Evolutionary conservation across 1,140 invertebrate genomes (phyloP).

Genomic region (Saxidomus purpurata): DNA sequence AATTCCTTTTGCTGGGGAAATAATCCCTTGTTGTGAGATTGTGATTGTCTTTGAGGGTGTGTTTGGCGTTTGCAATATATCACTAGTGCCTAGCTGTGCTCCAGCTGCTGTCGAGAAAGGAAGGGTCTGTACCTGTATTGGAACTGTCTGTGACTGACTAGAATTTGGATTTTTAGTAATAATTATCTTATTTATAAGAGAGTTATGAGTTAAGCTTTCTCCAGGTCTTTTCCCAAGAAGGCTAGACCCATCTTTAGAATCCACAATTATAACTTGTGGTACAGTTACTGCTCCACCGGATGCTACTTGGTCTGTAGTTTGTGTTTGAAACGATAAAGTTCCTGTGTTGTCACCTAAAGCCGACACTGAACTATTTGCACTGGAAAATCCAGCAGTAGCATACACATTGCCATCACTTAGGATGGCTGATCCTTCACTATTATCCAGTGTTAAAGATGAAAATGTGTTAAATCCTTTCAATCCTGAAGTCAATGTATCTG

Average conservation of each 20-base stretch:
- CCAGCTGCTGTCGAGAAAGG: constrained; percentile 37
- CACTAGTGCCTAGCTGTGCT: constrained; percentile 61
- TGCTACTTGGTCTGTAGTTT: neutral
- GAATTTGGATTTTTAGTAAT: constrained; percentile 87
- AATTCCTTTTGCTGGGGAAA: constrained; percentile 75
- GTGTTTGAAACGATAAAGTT: constrained; percentile 13
- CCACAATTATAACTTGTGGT: constrained; percentile 65
- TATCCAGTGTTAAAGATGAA: constrained; percentile 20
- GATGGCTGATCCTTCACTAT: neutral
- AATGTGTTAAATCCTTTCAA: neutral
- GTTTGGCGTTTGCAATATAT: constrained; percentile 62
- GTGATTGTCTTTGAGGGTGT: constrained; percentile 90
- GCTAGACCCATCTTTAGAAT: constrained; percentile 66
- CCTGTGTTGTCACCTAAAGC: constrained; percentile 48
- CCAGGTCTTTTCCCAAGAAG: constrained; percentile 75
- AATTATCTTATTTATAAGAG: constrained; percentile 88
- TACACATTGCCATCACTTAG: constrained; percentile 32
- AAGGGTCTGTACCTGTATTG: constrained; percentile 74
- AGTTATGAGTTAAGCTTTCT: constrained; percentile 63
- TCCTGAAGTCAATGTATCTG: constrained; percentile 4
- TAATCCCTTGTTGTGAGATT: constrained; percentile 88
- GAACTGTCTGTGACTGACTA: constrained; percentile 82
- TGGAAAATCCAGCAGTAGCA: constrained; percentile 42
- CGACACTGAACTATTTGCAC: constrained; percentile 46
- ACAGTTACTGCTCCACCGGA: constrained; percentile 50